Evolutionary conservation across 2,888 invertebrate species (phyloP).

Genomic region (Eucera pruinosa): DNA sequence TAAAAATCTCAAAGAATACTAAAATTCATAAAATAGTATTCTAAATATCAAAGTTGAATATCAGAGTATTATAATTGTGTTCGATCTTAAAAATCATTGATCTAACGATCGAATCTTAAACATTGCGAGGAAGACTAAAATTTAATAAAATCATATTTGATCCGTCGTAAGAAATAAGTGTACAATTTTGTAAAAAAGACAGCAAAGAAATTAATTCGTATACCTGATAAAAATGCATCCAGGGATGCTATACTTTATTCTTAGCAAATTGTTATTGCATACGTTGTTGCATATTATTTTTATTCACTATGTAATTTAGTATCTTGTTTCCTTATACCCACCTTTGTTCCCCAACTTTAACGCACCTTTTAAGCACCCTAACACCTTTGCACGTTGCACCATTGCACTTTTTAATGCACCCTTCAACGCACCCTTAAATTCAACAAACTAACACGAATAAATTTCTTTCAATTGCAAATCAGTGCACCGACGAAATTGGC

Average conservation of each 20-base stretch:
- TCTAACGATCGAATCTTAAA: too few relatives aligned
- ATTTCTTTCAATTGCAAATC: background rate
- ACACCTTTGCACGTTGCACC: background rate
- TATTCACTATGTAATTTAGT: constrained; percentile 15
- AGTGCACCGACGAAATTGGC: constrained; percentile 56
- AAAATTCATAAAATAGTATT: too few relatives aligned
- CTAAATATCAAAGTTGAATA: too few relatives aligned
- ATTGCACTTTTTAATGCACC: background rate
- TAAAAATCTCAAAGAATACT: too few relatives aligned
- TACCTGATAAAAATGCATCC: background rate
- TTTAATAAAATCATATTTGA: too few relatives aligned
- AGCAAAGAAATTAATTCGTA: too few relatives aligned
- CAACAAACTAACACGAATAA: background rate
- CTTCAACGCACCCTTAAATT: background rate
- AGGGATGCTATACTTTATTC: constrained; percentile 1
- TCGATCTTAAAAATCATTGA: too few relatives aligned
- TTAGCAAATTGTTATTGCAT: constrained; percentile 5
- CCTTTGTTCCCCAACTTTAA: background rate
- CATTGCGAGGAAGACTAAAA: too few relatives aligned
- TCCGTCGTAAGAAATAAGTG: too few relatives aligned
- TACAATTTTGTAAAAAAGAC: too few relatives aligned
- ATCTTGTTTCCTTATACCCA: constrained; percentile 18
- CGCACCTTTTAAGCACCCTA: constrained; percentile 8
- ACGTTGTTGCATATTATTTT: constrained; percentile 14
- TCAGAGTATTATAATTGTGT: too few relatives aligned